A percentile compares a stretch with the other conserved stretches of the same genome.
phyloP scores from a whole-genome alignment of 2,797 vertebrate species.

The Mionectes olivaceus region DNA sequence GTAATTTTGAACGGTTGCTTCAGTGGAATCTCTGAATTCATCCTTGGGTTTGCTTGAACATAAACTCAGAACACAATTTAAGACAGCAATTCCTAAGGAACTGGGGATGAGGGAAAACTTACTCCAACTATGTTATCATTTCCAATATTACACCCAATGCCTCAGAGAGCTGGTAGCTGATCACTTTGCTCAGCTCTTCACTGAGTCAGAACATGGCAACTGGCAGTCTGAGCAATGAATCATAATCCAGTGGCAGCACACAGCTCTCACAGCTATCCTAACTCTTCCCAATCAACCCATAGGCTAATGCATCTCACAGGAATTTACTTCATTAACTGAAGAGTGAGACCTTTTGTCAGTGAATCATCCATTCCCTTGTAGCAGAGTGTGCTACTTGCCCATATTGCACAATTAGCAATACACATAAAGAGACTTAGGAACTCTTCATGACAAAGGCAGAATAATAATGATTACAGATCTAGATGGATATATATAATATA shows the following conservation, averaged over 20 bases:
- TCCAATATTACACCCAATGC: background rate
- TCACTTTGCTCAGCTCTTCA: background rate
- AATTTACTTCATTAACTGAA: background rate
- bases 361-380: background rate
- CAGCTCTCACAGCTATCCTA: background rate
- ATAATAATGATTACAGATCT: constrained; percentile 32
- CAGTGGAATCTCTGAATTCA: background rate
- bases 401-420: background rate
- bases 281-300: background rate
- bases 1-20: background rate
- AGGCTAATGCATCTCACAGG: background rate
- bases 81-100: background rate
- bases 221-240: background rate
- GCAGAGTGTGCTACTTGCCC: background rate
- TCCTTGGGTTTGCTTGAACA: background rate
- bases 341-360: background rate
- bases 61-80: background rate
- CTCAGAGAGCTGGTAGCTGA: background rate
- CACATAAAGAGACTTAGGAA: background rate
- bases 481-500: constrained; percentile 73
- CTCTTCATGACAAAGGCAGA: constrained; percentile 31
- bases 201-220: background rate
- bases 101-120: background rate
- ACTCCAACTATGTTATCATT: background rate
- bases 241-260: background rate